phyloP scores from a whole-genome alignment of 2,888 invertebrate genomes.

The Phortica okadai region DNA sequence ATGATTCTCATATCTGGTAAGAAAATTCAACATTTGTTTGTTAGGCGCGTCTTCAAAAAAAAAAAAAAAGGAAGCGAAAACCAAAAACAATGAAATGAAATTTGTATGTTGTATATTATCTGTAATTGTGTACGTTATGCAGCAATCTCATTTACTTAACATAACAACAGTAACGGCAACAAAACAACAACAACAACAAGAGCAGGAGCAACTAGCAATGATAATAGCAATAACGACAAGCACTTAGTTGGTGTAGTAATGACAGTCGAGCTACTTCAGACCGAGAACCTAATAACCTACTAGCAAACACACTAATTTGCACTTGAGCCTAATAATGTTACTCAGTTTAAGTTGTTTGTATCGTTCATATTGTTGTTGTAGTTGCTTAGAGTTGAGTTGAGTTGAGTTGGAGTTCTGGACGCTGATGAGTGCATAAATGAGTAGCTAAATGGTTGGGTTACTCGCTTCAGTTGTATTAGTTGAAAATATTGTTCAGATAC shows the following conservation, averaged over 20 bases:
- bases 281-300: constrained; percentile 65
- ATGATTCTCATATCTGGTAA: constrained; percentile 32
- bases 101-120: constrained; percentile 68
- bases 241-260: constrained; percentile 20
- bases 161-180: constrained; percentile 53
- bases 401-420: constrained; percentile 38
- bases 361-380: not conserved
- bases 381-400: not conserved
- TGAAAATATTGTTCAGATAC: not conserved
- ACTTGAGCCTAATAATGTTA: constrained; percentile 70
- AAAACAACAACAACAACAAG: constrained; percentile 15
- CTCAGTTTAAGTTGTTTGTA: not conserved
- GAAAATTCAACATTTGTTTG: no score
- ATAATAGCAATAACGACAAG: constrained; percentile 30
- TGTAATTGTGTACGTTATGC: not conserved
- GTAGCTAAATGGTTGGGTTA: constrained; percentile 43
- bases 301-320: constrained; percentile 71
- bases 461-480: not conserved
- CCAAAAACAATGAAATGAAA: constrained; percentile 70
- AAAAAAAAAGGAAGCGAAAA: constrained; percentile 49
- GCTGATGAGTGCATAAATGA: constrained; percentile 64
- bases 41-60: not conserved
- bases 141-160: constrained; percentile 66
- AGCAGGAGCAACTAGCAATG: not conserved
- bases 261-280: constrained; percentile 9